A percentile compares a stretch with the other conserved stretches of the same genome.
phyloP scores from a whole-genome alignment of 2,888 invertebrate species.

The Drepanosiphum platanoidis region DNA sequence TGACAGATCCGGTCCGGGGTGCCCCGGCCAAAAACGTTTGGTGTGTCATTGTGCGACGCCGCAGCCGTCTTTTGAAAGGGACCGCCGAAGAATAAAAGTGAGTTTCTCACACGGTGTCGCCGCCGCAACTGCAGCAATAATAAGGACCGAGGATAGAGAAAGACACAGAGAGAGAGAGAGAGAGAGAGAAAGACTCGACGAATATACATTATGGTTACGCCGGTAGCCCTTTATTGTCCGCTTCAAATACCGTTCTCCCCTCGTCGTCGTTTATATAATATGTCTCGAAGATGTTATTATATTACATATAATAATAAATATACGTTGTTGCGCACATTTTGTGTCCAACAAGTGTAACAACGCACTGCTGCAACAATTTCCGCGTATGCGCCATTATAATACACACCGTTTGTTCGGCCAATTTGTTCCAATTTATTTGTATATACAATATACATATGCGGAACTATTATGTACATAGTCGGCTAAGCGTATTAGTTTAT shows the following conservation, averaged over 20 bases:
- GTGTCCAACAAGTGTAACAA: conserved; percentile 24
- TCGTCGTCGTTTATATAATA: background rate
- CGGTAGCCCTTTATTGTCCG: conserved; percentile 4
- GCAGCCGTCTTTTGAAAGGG: conserved; percentile 52
- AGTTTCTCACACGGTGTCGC: conserved; percentile 46
- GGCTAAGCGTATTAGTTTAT: background rate
- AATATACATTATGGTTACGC: background rate
- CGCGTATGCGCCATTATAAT: background rate
- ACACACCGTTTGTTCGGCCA: conserved; percentile 26
- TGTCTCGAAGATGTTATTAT: background rate
- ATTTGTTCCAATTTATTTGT: conserved; percentile 31
- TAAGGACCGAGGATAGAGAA: background rate
- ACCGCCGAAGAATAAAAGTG: conserved; percentile 57
- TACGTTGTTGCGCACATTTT: background rate
- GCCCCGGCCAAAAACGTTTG: conserved; percentile 41
- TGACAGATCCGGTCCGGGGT: conserved; percentile 62
- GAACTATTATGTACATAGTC: background rate
- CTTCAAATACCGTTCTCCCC: background rate
- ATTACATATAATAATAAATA: background rate
- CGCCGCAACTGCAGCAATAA: background rate
- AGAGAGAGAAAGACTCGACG: background rate
- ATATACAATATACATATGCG: background rate
- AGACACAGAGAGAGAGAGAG: background rate
- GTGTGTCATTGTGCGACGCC: conserved; percentile 47
- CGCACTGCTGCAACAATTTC: background rate